A percentile compares a stretch with the other conserved stretches of the same genome.
phyloP scores from a whole-genome alignment of 2,113 vertebrate species.

The Sardina pilchardus region DNA sequence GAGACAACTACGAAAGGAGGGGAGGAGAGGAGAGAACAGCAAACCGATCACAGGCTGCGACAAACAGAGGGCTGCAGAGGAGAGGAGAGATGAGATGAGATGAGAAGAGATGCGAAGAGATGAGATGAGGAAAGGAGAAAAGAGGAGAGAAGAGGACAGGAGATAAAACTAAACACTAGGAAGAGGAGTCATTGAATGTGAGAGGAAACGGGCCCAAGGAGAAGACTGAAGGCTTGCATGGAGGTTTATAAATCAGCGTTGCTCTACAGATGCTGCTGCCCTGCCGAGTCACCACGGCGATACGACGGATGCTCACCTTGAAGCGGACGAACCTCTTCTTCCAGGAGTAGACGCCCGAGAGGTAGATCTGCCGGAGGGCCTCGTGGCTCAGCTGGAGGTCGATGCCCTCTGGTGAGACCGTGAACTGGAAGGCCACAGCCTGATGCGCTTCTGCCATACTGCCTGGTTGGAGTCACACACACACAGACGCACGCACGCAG shows the following conservation, averaged over 20 bases:
- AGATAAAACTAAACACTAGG: no score
- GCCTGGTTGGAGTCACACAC: background rate
- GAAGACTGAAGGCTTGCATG: no score
- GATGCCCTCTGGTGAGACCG: conserved; percentile 52
- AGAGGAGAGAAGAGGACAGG: background rate
- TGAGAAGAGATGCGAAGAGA: background rate
- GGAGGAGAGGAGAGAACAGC: background rate
- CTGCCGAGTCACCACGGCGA: background rate
- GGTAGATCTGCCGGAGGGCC: conserved; percentile 51
- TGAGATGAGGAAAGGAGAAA: background rate
- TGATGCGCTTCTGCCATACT: conserved; percentile 55
- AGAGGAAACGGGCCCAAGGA: no score
- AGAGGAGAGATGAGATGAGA: background rate
- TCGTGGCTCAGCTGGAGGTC: conserved; percentile 53
- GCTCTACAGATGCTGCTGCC: background rate
- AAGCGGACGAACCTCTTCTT: conserved; percentile 53
- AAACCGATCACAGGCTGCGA: background rate
- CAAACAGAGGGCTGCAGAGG: background rate
- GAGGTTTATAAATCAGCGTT: background rate
- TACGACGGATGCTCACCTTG: conserved; percentile 34
- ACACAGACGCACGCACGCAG: background rate
- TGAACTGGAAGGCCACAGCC: conserved; percentile 53
- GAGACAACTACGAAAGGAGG: background rate
- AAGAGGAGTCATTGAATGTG: no score
- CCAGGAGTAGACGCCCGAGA: conserved; percentile 53